A percentile compares a stretch with the other conserved stretches of the same genome.
Conservation (phyloP, 1,140 invertebrate species). For the Pteromalus puparum region DNA sequence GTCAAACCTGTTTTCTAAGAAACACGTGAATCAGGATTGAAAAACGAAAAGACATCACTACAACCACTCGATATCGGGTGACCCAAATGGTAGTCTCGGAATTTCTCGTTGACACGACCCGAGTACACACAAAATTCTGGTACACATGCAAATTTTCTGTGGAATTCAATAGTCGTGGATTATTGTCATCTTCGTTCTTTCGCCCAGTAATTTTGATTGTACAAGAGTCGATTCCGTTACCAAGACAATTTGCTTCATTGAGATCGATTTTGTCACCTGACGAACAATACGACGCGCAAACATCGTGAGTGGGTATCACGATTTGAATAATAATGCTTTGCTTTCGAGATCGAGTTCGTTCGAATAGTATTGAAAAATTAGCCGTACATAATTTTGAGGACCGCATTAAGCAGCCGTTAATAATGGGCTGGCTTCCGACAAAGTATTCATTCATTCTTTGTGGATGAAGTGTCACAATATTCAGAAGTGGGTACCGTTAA, state of each 20-base stretch:
- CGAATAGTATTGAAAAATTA: not conserved
- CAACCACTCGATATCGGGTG: not conserved
- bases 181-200: conserved; percentile 3
- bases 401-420: not conserved
- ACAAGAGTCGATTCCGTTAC: not conserved
- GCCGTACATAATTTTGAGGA: not conserved
- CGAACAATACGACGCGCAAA: not conserved
- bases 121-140: not conserved
- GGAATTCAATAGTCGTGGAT: not conserved
- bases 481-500: not conserved
- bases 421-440: not conserved
- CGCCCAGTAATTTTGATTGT: not conserved
- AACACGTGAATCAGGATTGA: not conserved
- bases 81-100: not conserved
- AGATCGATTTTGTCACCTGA: not conserved
- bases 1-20: not conserved
- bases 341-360: not conserved
- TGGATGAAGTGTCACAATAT: not conserved
- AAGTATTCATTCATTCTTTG: not conserved
- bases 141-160: not conserved
- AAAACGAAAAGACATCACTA: not conserved
- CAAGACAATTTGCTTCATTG: not conserved
- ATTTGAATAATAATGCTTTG: not conserved
- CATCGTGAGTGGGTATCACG: not conserved
- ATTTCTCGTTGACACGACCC: not conserved